Evolutionary conservation across 2,888 invertebrate species (phyloP).

Genomic region (Sialis lutaria): DNA sequence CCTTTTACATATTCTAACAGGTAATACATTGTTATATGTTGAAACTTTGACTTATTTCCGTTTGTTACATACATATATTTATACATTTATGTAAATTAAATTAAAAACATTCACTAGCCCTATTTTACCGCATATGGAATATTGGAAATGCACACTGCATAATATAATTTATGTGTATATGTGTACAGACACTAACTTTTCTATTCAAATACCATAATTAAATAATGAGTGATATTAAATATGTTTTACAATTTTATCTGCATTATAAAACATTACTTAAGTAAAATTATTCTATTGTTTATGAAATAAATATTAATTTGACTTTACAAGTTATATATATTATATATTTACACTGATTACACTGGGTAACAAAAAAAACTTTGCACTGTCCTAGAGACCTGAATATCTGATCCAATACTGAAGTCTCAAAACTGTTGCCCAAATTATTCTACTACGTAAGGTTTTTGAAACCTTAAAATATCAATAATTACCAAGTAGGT

Average conservation of each 20-base stretch:
- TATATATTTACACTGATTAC: too few species aligned
- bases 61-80: slow-evolving; percentile 10
- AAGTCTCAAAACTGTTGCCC: too few species aligned
- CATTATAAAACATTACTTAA: neutral
- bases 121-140: slow-evolving; percentile 22
- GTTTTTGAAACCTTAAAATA: too few species aligned
- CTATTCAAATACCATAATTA: slow-evolving; percentile 4
- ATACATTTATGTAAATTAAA: slow-evolving; percentile 22
- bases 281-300: too few species aligned
- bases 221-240: neutral
- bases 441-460: too few species aligned
- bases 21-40: neutral
- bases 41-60: slow-evolving; percentile 15
- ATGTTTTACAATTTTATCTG: neutral
- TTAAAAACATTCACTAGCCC: slow-evolving; percentile 27
- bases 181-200: slow-evolving; percentile 5
- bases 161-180: slow-evolving; percentile 2
- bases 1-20: slow-evolving; percentile 21
- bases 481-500: too few species aligned
- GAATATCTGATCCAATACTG: too few species aligned
- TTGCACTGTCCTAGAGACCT: too few species aligned
- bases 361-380: too few species aligned
- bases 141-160: slow-evolving; percentile 21
- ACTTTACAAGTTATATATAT: too few species aligned
- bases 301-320: too few species aligned